phyloP scores from a whole-genome alignment of 2,113 vertebrate species.

The Leuciscus idus region DNA sequence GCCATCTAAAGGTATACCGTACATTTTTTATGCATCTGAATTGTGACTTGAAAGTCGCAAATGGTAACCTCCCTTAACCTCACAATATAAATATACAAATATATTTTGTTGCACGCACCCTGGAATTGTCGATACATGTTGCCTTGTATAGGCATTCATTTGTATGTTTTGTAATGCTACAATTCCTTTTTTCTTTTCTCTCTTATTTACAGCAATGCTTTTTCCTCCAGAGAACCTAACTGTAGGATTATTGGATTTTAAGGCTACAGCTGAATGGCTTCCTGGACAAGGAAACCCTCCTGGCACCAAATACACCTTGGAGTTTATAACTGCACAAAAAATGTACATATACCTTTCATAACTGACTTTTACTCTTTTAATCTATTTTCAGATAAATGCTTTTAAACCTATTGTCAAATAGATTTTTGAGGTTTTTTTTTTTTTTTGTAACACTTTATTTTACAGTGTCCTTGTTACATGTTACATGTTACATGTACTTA shows the following conservation, averaged over 20 bases:
- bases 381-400: too few relatives aligned
- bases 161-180: not conserved
- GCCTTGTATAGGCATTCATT: not conserved
- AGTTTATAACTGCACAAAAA: slow-evolving; percentile 23
- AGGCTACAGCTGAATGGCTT: slow-evolving; percentile 46
- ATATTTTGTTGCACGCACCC: not conserved
- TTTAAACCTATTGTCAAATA: not conserved
- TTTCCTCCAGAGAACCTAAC: slow-evolving; percentile 55
- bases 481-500: too few relatives aligned
- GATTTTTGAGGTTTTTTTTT: not conserved
- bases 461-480: too few relatives aligned
- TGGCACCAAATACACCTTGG: slow-evolving; percentile 52
- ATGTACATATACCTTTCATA: slow-evolving; percentile 19
- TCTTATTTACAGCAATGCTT: slow-evolving; percentile 46
- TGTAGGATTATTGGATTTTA: slow-evolving; percentile 59
- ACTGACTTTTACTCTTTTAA: too few relatives aligned
- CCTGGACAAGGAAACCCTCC: slow-evolving; percentile 43
- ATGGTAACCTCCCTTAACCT: not conserved
- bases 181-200: not conserved
- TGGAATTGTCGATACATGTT: not conserved
- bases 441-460: too few relatives aligned
- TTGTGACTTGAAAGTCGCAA: not conserved
- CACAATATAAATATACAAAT: not conserved
- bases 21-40: not conserved
- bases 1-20: slow-evolving; percentile 48